Evolutionary conservation across 1,140 invertebrate genomes (phyloP).

Genomic region (Procambarus virginalis): DNA sequence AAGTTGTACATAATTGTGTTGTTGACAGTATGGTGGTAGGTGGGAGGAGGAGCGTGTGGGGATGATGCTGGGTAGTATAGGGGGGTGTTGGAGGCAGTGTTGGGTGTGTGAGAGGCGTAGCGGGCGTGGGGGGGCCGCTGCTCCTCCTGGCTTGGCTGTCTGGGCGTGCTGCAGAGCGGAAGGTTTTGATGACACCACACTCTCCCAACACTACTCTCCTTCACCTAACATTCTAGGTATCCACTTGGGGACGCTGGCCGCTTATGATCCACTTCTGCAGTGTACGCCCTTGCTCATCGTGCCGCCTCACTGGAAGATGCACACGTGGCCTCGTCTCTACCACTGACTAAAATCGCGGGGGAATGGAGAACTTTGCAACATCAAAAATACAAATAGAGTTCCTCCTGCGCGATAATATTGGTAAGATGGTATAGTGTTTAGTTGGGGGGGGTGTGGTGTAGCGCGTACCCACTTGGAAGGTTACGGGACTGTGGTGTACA

Average conservation of each 20-base stretch:
- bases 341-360: too few species aligned
- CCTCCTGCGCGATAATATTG: too few species aligned
- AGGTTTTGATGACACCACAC: conserved; percentile 44
- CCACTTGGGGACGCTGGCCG: background rate
- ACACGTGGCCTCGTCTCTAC: too few species aligned
- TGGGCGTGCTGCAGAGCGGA: conserved; percentile 17
- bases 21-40: background rate
- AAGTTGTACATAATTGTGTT: background rate
- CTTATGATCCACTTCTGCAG: background rate
- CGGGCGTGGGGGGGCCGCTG: conserved; percentile 3
- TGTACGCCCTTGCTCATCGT: too few species aligned
- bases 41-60: background rate
- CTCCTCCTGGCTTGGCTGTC: background rate
- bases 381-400: too few species aligned
- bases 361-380: too few species aligned
- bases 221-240: background rate
- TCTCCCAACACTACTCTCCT: background rate
- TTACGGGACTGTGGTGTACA: conserved; percentile 46
- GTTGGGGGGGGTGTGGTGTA: background rate
- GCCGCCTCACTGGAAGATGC: too few species aligned
- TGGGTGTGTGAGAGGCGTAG: conserved; percentile 10
- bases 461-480: conserved; percentile 22
- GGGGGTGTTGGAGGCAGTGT: background rate
- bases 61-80: background rate
- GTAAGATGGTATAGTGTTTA: too few species aligned